Evolutionary conservation across 2,888 invertebrate genomes (phyloP).

Genomic region (Andricus curvator): DNA sequence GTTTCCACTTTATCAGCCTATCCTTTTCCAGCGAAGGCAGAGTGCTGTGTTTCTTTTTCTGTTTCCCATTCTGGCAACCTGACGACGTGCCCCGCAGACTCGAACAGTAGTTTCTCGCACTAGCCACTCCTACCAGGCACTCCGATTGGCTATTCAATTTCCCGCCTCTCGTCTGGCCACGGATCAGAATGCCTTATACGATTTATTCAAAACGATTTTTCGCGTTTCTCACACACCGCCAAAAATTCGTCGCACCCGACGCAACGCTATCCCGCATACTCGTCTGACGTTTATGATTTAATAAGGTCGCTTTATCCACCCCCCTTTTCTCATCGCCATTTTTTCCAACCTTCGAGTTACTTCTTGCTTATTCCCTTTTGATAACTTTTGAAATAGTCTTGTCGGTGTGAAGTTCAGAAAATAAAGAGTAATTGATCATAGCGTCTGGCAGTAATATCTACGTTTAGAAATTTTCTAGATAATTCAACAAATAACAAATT

Average conservation of each 20-base stretch:
- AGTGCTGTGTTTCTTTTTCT: constrained; percentile 7
- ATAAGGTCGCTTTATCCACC: constrained; percentile 51
- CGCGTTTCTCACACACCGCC: constrained; percentile 61
- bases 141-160: constrained; percentile 46
- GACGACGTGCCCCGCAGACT: constrained; percentile 54
- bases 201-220: constrained; percentile 66
- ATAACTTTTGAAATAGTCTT: neutral
- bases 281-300: constrained; percentile 53
- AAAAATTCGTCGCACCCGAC: constrained; percentile 27
- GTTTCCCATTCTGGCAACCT: constrained; percentile 48
- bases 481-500: no score
- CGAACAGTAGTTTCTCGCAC: constrained; percentile 51
- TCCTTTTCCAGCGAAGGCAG: constrained; percentile 43
- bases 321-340: neutral
- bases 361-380: neutral
- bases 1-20: constrained; percentile 39
- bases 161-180: constrained; percentile 52
- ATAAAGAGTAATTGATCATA: neutral
- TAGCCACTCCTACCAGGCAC: constrained; percentile 44
- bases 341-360: neutral
- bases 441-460: no score
- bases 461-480: no score
- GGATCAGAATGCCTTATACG: constrained; percentile 57
- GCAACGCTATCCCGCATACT: constrained; percentile 40
- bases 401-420: neutral